Evolutionary conservation across 2,888 invertebrate genomes (phyloP), one percentile per base, ranked within the genome.

Genomic region (Stenurella melanura): DNA sequence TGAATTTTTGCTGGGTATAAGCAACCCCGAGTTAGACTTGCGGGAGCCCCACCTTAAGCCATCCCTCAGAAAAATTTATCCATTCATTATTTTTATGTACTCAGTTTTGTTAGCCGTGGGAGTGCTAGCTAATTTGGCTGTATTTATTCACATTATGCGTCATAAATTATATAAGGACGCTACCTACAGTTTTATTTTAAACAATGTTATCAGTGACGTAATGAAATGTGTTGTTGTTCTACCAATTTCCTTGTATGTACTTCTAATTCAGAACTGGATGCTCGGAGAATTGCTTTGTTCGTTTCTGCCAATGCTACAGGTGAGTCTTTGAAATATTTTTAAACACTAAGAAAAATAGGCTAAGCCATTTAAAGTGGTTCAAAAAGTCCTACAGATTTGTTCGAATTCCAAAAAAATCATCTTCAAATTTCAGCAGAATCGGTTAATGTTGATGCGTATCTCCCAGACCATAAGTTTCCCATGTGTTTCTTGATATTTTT

Each of bases 301-400:
- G 86, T 93, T 94, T 85, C 86, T 94, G 81, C 95, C 95, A 0
- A 94, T 95, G 93, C 86, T 95, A 83, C 95, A 95, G 92, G 93
- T 93, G 85, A 89, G 91, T 87, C 18, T 19, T 58, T 58, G 1
- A 12, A 34, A 34, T 34, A 7, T 34, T 34, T n/a, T 26, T 26
- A 26, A 26, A 26, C 4, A 26, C 21, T 26, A 26, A 26, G 21
- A 4, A 26, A 26, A 9, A 7, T 34, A 34, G 9, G 7, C 9
- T 34, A 34, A 34, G 30, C 6, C 30, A 34, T n/a, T n/a, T n/a
- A n/a, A n/a, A n/a, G n/a, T n/a, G n/a, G n/a, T n/a, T n/a, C n/a
- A n/a, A n/a, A n/a, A n/a, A n/a, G n/a, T n/a, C n/a, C n/a, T n/a
- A n/a, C n/a, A n/a, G n/a, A n/a, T n/a, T n/a, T n/a, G n/a, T n/a